Evolutionary conservation across 30 jellyfish, hydroid and myxozoan genomes (phyloP).

Genomic region (Aurelia sp.): DNA sequence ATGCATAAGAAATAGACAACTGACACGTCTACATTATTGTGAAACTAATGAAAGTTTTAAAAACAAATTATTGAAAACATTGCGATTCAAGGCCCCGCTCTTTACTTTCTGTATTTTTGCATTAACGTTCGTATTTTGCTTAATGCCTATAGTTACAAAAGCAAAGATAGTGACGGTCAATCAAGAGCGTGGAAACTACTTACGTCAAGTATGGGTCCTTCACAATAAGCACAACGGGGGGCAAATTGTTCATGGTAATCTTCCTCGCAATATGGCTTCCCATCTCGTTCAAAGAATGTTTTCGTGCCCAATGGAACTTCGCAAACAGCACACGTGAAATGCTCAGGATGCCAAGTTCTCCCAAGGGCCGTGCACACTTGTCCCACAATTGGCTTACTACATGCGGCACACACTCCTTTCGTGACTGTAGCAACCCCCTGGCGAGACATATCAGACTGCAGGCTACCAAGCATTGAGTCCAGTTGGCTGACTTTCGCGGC

Average conservation of each 20-base stretch:
- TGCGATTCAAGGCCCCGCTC: too few species aligned
- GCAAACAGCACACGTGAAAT: constrained; percentile 93
- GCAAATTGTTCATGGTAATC: constrained; percentile 93
- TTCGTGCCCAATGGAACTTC: constrained; percentile 87
- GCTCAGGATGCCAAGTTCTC: constrained; percentile 98
- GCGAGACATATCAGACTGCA: constrained; percentile 94
- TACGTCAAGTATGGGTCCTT: constrained; percentile 92
- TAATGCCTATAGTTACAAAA: too few species aligned
- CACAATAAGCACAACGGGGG: constrained; percentile 88
- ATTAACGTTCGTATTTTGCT: too few species aligned
- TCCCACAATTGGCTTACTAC: constrained; percentile 94
- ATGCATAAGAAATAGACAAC: too few species aligned
- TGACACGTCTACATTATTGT: too few species aligned
- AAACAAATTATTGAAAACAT: too few species aligned
- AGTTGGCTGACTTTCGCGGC: constrained; percentile 67
- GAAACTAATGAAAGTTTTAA: too few species aligned
- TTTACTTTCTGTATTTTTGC: too few species aligned
- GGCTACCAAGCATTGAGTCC: constrained; percentile 95
- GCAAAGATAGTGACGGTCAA: too few species aligned
- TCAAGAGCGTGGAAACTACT: constrained; percentile 14
- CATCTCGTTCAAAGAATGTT: constrained; percentile 96
- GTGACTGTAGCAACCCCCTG: constrained; percentile 97
- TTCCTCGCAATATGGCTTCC: constrained; percentile 91
- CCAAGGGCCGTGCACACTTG: constrained; percentile 98
- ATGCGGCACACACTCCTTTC: constrained; percentile 95